Conservation (phyloP, 1,140 invertebrate species). For the Hypothenemus hampei region DNA sequence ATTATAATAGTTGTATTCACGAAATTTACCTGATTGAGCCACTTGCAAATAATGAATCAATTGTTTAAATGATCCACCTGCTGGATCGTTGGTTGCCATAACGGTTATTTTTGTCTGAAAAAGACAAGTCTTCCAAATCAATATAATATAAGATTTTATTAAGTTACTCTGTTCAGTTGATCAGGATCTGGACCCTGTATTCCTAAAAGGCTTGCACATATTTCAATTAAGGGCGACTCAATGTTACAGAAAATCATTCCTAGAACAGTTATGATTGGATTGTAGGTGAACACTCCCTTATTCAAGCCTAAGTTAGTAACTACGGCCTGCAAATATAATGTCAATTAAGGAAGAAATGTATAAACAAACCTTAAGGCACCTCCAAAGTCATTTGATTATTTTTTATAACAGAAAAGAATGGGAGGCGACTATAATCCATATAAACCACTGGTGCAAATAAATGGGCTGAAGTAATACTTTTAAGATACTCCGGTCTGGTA, state of each 20-base stretch:
- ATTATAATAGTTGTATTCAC: neutral
- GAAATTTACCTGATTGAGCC: neutral
- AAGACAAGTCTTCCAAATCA: neutral
- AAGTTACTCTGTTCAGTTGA: neutral
- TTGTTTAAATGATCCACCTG: conserved; percentile 7
- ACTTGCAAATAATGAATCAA: conserved; percentile 9
- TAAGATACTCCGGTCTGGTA: neutral
- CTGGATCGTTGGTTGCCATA: conserved; percentile 5
- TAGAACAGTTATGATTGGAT: neutral
- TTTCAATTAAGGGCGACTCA: neutral
- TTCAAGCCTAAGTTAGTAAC: neutral
- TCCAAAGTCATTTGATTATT: neutral
- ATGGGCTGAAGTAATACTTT: neutral
- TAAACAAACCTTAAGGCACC: neutral
- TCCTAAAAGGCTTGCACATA: neutral
- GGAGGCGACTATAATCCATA: conserved; percentile 1
- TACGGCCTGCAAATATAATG: neutral
- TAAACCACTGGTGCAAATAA: conserved; percentile 6
- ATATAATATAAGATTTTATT: too few species aligned
- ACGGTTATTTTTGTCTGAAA: conserved; percentile 5
- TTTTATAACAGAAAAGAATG: neutral
- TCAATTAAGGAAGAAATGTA: too few species aligned
- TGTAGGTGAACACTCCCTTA: neutral
- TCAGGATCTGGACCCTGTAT: neutral
- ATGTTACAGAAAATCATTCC: neutral